phyloP scores from a whole-genome alignment of 1,140 invertebrate genomes.

The Saccostrea glomerata region DNA sequence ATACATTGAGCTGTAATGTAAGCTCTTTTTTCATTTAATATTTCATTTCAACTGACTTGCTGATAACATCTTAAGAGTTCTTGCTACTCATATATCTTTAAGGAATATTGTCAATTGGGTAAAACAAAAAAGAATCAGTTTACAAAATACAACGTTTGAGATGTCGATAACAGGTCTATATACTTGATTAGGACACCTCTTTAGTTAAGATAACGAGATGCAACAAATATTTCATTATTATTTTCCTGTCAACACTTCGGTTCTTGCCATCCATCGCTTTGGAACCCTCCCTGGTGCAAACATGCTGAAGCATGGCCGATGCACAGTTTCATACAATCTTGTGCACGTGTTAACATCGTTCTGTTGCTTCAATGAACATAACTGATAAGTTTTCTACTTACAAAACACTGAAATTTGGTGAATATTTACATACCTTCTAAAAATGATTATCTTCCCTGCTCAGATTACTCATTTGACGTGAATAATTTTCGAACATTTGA shows the following conservation, averaged over 20 bases:
- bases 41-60: too few species aligned
- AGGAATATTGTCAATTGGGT: too few species aligned
- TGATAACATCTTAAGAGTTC: too few species aligned
- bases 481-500: background rate
- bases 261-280: background rate
- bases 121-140: too few species aligned
- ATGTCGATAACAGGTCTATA: too few species aligned
- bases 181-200: too few species aligned
- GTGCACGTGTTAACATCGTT: background rate
- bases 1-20: too few species aligned
- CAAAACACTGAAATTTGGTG: slow-evolving; percentile 5
- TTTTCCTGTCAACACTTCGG: background rate
- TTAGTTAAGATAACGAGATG: too few species aligned
- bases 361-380: background rate
- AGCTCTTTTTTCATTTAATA: too few species aligned
- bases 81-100: too few species aligned
- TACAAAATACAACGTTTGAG: too few species aligned
- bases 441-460: slow-evolving; percentile 34
- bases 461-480: slow-evolving; percentile 23
- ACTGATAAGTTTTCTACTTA: background rate
- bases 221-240: background rate
- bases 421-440: slow-evolving; percentile 22
- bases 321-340: background rate
- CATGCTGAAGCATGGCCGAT: background rate
- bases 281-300: background rate